Percentiles rank a stretch among this genome's conserved stretches.
phyloP scores from a whole-genome alignment of 2,888 invertebrate genomes.

The Sarcophaga caerulescens region DNA sequence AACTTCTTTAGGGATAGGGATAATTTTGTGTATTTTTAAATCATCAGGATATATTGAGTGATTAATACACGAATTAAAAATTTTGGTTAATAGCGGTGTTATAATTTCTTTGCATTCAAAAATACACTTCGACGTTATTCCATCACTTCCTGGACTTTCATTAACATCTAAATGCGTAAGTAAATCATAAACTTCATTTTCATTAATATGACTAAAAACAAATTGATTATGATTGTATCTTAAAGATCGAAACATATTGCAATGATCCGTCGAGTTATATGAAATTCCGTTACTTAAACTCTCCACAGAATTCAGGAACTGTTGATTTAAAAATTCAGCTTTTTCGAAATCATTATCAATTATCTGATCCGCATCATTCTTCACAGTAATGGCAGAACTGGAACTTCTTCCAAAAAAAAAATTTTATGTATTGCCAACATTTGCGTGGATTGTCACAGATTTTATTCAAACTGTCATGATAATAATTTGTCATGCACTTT shows the following conservation, averaged over 20 bases:
- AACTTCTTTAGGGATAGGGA: no score
- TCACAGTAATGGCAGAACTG: not conserved
- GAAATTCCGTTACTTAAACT: not conserved
- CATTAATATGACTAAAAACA: not conserved
- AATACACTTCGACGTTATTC: not conserved
- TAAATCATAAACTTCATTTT: not conserved
- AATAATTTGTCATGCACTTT: not conserved
- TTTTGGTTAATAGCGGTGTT: not conserved
- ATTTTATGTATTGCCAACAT: not conserved
- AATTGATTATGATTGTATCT: not conserved
- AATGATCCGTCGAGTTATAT: not conserved
- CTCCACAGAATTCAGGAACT: not conserved
- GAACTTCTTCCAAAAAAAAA: not conserved
- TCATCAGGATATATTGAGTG: not conserved
- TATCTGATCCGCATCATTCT: not conserved
- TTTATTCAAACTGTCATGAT: not conserved
- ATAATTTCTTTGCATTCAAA: not conserved
- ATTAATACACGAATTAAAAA: not conserved
- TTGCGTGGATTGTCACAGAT: not conserved
- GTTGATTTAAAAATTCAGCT: constrained; percentile 1
- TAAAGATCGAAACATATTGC: no score
- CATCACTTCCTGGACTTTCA: no score
- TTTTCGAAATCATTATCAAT: not conserved
- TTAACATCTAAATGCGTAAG: not conserved
- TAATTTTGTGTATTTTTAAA: no score